A percentile compares a stretch with the other conserved stretches of the same genome.
These are phyloP conservation scores for Aphidius gifuensis DNA, from an alignment of 1,140 invertebrate genomes.

Conservation along the genomic window DNA sequence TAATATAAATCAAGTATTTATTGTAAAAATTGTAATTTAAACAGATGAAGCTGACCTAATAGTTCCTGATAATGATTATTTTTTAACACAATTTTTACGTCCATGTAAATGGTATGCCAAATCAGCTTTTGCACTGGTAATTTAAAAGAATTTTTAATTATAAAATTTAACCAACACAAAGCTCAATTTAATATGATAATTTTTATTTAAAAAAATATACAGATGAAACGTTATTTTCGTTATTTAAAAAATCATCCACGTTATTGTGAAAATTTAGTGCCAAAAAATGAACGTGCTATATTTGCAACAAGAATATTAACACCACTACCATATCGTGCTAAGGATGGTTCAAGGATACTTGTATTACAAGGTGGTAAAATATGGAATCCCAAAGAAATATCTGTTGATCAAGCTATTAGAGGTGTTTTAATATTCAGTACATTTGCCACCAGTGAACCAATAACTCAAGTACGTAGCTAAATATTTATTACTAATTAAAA, in stretches of 20 bases:
- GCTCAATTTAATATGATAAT: not conserved
- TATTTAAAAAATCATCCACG: constrained; percentile 59
- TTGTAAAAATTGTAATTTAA: no score
- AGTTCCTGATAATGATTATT: constrained; percentile 42
- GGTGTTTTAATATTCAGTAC: constrained; percentile 60
- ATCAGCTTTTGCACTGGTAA: constrained; percentile 46
- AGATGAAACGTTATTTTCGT: constrained; percentile 62
- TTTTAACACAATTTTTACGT: constrained; percentile 47
- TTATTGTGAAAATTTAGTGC: constrained; percentile 54
- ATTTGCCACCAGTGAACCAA: constrained; percentile 61
- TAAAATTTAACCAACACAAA: not conserved
- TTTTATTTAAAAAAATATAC: constrained; percentile 8
- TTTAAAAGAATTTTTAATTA: constrained; percentile 28
- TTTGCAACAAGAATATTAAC: constrained; percentile 57
- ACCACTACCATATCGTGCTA: constrained; percentile 59
- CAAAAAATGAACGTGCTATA: constrained; percentile 51
- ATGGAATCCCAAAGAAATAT: constrained; percentile 65
- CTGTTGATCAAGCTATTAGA: constrained; percentile 59
- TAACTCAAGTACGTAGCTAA: constrained; percentile 55
- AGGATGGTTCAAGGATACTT: constrained; percentile 58
- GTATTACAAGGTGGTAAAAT: constrained; percentile 59
- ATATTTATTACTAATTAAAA: not conserved
- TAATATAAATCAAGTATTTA: no score
- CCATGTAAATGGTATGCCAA: constrained; percentile 54
- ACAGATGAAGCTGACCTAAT: constrained; percentile 45